Percentiles rank a stretch among this genome's conserved stretches.
phyloP scores from a whole-genome alignment of 2,888 invertebrate genomes.

The Suillia variegata region DNA sequence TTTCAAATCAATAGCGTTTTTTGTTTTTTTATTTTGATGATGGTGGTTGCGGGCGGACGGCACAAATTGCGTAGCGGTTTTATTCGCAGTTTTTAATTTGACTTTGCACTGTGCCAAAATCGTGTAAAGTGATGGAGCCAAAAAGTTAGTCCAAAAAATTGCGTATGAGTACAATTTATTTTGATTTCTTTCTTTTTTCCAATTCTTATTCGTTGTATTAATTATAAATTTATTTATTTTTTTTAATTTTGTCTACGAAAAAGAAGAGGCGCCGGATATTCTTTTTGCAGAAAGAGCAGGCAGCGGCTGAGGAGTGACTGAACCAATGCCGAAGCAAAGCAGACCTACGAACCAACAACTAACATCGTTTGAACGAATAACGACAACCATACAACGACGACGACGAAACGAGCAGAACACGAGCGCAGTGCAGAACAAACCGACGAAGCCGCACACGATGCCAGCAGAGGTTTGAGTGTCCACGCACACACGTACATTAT shows the following conservation, averaged over 20 bases:
- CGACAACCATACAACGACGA: too few relatives aligned
- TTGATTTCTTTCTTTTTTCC: background rate
- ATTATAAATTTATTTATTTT: background rate
- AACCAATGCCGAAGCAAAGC: slow-evolving; percentile 32
- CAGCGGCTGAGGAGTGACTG: slow-evolving; percentile 12
- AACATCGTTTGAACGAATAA: too few relatives aligned
- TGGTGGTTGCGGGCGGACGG: too few relatives aligned
- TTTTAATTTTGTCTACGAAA: too few relatives aligned
- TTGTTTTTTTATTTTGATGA: slow-evolving; percentile 5
- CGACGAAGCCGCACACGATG: too few relatives aligned
- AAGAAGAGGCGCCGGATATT: slow-evolving; percentile 5
- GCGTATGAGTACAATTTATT: background rate
- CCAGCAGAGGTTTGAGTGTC: too few relatives aligned
- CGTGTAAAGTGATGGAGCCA: slow-evolving; percentile 8
- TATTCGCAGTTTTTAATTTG: slow-evolving; percentile 1
- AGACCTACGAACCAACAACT: slow-evolving; percentile 29
- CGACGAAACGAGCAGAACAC: too few relatives aligned
- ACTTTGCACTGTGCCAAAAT: background rate
- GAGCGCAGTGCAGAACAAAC: too few relatives aligned
- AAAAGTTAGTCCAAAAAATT: slow-evolving; percentile 5
- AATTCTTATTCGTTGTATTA: background rate
- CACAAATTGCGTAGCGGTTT: slow-evolving; percentile 25
- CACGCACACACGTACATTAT: too few relatives aligned
- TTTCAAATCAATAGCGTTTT: background rate
- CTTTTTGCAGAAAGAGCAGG: background rate